Percentiles rank a stretch among this genome's conserved stretches.
phyloP scores from a whole-genome alignment of 1,140 invertebrate species.

The Maconellicoccus hirsutus region DNA sequence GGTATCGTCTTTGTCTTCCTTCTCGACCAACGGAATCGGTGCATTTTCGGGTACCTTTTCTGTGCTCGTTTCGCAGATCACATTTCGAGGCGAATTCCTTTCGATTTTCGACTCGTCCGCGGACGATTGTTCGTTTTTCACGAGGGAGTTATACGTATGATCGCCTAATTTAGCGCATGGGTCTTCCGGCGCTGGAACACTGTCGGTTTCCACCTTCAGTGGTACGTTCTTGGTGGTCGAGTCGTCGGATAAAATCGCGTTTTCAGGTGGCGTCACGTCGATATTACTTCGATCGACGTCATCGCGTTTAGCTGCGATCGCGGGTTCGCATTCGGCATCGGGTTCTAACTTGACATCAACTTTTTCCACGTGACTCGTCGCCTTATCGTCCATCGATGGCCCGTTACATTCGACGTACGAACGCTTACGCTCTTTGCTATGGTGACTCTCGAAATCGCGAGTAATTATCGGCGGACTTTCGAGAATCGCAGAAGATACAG shows the following conservation, averaged over 20 bases:
- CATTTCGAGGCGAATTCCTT: background rate
- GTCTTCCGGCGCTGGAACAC: background rate
- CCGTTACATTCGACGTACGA: conserved; percentile 3
- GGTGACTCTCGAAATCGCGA: background rate
- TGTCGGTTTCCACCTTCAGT: background rate
- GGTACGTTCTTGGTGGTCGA: background rate
- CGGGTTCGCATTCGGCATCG: background rate
- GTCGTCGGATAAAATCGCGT: background rate
- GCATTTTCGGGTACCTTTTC: background rate
- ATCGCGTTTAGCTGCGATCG: no score
- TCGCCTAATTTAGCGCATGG: background rate
- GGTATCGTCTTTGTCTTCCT: background rate
- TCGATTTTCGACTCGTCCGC: background rate
- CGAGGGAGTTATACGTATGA: background rate
- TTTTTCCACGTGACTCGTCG: background rate
- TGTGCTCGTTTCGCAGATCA: background rate
- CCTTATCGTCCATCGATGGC: background rate
- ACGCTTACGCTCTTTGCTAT: background rate
- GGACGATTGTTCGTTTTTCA: background rate
- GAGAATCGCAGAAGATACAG: background rate
- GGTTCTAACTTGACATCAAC: background rate
- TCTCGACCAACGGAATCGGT: background rate
- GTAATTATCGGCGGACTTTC: background rate
- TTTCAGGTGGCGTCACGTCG: background rate
- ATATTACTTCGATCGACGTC: background rate